Base-by-base conservation (phyloP, 2,797 vertebrate species). In the Alca torda region DNA sequence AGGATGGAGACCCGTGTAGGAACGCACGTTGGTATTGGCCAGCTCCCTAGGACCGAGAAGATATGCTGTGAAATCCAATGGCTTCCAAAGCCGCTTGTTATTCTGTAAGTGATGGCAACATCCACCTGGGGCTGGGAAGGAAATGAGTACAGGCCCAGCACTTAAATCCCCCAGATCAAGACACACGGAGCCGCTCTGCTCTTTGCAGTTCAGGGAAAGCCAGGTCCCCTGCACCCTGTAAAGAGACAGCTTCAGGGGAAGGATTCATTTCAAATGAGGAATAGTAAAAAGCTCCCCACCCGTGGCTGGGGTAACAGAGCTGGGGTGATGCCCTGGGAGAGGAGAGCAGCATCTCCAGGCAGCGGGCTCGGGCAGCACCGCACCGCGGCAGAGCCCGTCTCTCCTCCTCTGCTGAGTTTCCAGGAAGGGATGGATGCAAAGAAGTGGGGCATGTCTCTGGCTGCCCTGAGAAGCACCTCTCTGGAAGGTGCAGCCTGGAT, bases 21-120 rank as follows among this genome's bases (percentile, higher is more conserved):
- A 48, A 8, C 0, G 0, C 21, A 2, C 4, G 19, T 50, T 68
- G 54, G 20, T 25, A 4, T 35, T n/a, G 57, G 63, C 26, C 31
- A 85, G 37, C 35, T 84, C 37, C 41, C 37, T 37, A 25, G 75
- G 63, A 54, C 46, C 16, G 30, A 33, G 54, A 48, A 88, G 28
- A 65, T 45, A 46, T 1, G 6, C 18, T 37, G 6, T 46, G 69
- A 69, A 69, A 74, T 72, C 33, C 48, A 56, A 35, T 20, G 54
- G 60, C 64, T 81, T 76, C 53, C 80, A 76, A 41, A 84, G 70
- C 46, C 15, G 1, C 35, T 80, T 45, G 37, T 75, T 74, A 39
- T 25, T 84, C 53, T 54, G 46, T 43, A 68, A 56, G 54, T 3
- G 33, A 80, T 6, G 41, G 79, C n/a, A 91, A 35, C 33, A 48